These are phyloP conservation scores for Heliconius aoede DNA, from an alignment of 2,888 invertebrate genomes.

Conservation along the genomic window DNA sequence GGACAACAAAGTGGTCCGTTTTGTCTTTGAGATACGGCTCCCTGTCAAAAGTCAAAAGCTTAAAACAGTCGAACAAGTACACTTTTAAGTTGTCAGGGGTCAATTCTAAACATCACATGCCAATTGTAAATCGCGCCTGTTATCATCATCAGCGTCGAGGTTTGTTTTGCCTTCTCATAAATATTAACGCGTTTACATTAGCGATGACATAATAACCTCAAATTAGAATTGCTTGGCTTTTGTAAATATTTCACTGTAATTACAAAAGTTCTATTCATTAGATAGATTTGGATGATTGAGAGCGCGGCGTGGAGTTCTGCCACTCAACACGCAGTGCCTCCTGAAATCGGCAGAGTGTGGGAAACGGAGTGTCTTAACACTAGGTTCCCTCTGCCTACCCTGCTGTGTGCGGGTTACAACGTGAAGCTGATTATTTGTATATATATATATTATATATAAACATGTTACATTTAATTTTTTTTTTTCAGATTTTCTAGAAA, in stretches of 20 bases:
- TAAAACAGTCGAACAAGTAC: neutral
- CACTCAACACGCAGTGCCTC: too few species aligned
- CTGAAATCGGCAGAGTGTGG: too few species aligned
- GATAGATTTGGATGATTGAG: neutral
- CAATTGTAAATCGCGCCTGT: constrained; percentile 23
- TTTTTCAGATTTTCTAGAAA: too few species aligned
- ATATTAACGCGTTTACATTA: constrained; percentile 22
- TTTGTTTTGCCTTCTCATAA: constrained; percentile 24
- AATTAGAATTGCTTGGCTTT: constrained; percentile 18
- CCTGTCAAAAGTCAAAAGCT: neutral
- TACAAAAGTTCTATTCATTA: neutral
- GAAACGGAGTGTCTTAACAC: too few species aligned
- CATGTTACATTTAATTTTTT: too few species aligned
- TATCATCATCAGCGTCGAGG: constrained; percentile 1
- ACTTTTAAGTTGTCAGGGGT: neutral
- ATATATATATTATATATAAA: too few species aligned
- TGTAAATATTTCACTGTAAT: constrained; percentile 12
- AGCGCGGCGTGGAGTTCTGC: too few species aligned
- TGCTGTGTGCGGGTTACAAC: too few species aligned
- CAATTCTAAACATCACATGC: constrained; percentile 8
- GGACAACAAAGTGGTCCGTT: too few species aligned
- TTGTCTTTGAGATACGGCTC: too few species aligned
- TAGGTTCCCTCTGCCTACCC: too few species aligned
- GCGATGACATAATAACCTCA: constrained; percentile 28
- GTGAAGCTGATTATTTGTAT: too few species aligned